These are phyloP conservation scores for Lophura nycthemera DNA, from an alignment of 2,113 vertebrate species.

Conservation along the genomic window DNA sequence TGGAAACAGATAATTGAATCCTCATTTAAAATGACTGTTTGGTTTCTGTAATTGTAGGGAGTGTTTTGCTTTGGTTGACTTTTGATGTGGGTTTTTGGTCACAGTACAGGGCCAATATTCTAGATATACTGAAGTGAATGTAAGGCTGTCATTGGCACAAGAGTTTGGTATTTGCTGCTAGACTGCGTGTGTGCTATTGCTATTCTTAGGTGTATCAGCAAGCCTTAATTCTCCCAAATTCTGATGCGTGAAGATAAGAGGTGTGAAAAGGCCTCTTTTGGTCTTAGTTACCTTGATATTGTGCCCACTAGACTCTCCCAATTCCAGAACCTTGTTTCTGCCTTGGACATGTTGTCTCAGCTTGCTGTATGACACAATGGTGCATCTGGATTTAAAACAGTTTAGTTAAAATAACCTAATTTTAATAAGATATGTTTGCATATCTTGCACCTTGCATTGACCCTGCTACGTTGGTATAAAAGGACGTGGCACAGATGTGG, in stretches of 20 bases:
- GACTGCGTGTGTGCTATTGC: background rate
- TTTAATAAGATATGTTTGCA: background rate
- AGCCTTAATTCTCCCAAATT: background rate
- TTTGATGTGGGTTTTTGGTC: conserved; percentile 62
- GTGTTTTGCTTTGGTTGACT: conserved; percentile 3
- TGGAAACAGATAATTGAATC: background rate
- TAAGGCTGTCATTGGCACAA: background rate
- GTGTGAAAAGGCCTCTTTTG: background rate
- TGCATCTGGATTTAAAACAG: background rate
- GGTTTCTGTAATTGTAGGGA: conserved; percentile 44
- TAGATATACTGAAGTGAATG: background rate
- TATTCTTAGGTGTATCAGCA: background rate
- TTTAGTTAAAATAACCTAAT: background rate
- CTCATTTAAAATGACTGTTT: background rate
- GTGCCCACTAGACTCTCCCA: background rate
- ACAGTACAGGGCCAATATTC: background rate
- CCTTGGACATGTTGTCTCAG: background rate
- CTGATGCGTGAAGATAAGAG: background rate
- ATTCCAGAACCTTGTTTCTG: background rate
- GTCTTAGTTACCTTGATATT: background rate
- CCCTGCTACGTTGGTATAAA: background rate
- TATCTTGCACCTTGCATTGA: background rate
- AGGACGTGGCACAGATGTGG: background rate
- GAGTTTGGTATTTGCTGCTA: background rate
- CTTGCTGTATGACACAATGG: background rate